Evolutionary conservation across 2,113 vertebrate species (phyloP).

Genomic region (Pterocles gutturalis): DNA sequence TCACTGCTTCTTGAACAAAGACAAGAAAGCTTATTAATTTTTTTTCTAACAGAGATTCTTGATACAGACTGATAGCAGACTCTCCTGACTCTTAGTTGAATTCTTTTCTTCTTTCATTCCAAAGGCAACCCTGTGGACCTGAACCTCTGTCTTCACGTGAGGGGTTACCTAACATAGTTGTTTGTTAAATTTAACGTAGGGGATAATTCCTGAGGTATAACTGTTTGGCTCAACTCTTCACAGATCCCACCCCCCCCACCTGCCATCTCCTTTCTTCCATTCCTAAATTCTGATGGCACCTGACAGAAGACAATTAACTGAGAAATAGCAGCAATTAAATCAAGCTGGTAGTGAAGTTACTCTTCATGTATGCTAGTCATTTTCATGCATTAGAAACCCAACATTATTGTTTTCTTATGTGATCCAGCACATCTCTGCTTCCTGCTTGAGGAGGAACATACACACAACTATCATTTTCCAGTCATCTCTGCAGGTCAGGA

Average conservation of each 20-base stretch:
- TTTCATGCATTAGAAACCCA: neutral
- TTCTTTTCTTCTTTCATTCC: neutral
- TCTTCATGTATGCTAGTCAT: neutral
- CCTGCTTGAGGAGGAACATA: neutral
- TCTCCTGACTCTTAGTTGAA: neutral
- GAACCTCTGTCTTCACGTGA: neutral
- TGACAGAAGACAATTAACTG: neutral
- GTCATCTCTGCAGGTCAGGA: neutral
- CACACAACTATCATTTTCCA: neutral
- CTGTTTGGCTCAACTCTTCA: neutral
- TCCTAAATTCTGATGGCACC: neutral
- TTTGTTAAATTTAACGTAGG: neutral
- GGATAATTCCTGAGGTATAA: neutral
- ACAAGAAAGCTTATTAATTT: neutral
- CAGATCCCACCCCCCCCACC: neutral
- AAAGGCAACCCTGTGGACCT: neutral
- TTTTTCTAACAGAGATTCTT: neutral
- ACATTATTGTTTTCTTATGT: neutral
- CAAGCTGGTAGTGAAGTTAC: neutral
- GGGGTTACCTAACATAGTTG: neutral
- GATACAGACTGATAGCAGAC: neutral
- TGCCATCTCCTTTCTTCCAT: neutral
- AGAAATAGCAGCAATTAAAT: neutral
- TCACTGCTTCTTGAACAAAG: neutral
- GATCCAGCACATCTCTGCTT: neutral